These are phyloP conservation scores for Ceriagrion tenellum DNA, from an alignment of 2,888 invertebrate genomes.

Conservation along the genomic window DNA sequence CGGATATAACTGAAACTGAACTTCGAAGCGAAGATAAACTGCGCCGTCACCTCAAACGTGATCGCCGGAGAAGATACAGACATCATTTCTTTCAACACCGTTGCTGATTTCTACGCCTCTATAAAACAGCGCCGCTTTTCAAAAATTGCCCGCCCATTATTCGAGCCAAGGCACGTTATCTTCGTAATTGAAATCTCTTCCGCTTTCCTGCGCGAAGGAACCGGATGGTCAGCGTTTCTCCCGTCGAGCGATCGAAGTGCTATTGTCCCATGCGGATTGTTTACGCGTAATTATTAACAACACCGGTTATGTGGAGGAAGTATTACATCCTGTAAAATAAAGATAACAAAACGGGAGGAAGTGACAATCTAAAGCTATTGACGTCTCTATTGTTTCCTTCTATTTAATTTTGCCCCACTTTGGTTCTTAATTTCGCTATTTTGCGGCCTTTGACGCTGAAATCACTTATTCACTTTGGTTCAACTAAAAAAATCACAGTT, in stretches of 20 bases:
- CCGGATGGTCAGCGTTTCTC: not conserved
- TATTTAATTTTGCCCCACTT: not conserved
- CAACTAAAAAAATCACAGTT: not conserved
- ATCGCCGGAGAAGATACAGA: not conserved
- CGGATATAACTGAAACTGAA: not conserved
- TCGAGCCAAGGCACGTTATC: not conserved
- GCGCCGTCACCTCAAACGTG: not conserved
- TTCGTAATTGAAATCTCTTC: not conserved
- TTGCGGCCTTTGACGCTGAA: not conserved
- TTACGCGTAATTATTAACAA: not conserved
- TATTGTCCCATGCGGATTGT: not conserved
- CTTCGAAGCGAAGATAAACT: not conserved
- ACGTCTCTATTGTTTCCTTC: not conserved
- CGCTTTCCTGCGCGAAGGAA: not conserved
- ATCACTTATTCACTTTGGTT: not conserved
- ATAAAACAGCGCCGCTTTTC: not conserved
- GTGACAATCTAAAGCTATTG: not conserved
- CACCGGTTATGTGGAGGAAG: not conserved
- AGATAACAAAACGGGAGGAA: not conserved
- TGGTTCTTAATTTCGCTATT: not conserved
- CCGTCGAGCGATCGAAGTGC: not conserved
- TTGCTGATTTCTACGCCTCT: not conserved
- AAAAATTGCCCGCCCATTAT: not conserved
- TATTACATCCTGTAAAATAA: conserved; percentile 14
- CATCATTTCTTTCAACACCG: not conserved